Evolutionary conservation across 2,888 invertebrate genomes (phyloP).

Genomic region (Perithous albicinctus): DNA sequence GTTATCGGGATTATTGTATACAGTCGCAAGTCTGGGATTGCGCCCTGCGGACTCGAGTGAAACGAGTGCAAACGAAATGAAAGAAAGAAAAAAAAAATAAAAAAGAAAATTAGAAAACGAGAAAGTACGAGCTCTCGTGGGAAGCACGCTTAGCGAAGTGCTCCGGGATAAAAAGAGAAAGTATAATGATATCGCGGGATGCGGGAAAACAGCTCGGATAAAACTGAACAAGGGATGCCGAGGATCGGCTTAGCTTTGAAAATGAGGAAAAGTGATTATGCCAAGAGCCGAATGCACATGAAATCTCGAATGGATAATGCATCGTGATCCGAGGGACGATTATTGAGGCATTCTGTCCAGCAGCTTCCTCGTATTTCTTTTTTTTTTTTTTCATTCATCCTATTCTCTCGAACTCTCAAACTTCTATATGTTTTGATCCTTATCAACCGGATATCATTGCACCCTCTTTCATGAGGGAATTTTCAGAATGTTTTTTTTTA

Average conservation of each 20-base stretch:
- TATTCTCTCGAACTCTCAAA: conserved; percentile 5
- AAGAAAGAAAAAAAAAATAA: conserved; percentile 27
- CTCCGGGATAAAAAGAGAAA: conserved; percentile 40
- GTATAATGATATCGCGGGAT: conserved; percentile 47
- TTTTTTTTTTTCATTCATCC: background rate
- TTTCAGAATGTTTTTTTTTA: conserved; percentile 2
- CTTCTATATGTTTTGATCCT: background rate
- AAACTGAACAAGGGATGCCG: conserved; percentile 19
- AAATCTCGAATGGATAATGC: conserved; percentile 71
- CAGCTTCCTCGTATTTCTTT: background rate
- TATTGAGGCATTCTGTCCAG: conserved; percentile 52
- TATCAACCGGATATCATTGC: background rate
- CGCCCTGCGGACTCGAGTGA: conserved; percentile 37
- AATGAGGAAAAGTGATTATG: conserved; percentile 77
- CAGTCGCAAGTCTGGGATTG: conserved; percentile 17
- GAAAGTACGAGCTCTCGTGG: conserved; percentile 36
- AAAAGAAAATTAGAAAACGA: conserved; percentile 14
- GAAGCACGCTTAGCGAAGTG: conserved; percentile 1
- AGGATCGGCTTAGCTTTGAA: conserved; percentile 49
- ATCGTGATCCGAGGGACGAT: conserved; percentile 54
- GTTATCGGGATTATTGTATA: conserved; percentile 70
- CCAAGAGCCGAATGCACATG: conserved; percentile 71
- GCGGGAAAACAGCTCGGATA: conserved; percentile 48
- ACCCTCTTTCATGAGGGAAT: background rate
- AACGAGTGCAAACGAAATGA: conserved; percentile 39